Conservation (phyloP, 2,888 invertebrate genomes). For the Temnothorax rugatulus region DNA sequence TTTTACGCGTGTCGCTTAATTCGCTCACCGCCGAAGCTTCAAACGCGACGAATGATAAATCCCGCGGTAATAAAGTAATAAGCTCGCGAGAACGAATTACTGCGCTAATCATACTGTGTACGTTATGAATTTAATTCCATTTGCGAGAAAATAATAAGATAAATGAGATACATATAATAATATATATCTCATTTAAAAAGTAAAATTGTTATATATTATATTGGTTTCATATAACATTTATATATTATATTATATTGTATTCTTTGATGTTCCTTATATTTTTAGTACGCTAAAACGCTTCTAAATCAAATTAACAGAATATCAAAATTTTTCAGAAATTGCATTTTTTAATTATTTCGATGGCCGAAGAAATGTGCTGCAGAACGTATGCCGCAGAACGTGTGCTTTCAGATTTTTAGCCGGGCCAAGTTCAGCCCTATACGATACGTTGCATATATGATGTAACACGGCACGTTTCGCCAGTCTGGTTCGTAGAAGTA, state of each 20-base stretch:
- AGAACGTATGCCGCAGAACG: background rate
- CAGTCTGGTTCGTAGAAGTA: slow-evolving; percentile 18
- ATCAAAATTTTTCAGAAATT: background rate
- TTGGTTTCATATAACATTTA: background rate
- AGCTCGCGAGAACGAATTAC: background rate
- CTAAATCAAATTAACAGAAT: background rate
- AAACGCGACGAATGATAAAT: background rate
- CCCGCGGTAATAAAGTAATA: background rate
- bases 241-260: background rate
- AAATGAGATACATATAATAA: background rate
- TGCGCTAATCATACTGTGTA: background rate
- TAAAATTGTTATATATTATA: background rate
- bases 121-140: background rate
- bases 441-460: slow-evolving; percentile 27
- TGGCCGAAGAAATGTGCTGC: background rate
- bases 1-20: slow-evolving; percentile 27
- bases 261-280: background rate
- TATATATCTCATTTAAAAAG: background rate
- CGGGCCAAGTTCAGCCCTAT: background rate
- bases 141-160: background rate
- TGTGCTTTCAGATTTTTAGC: background rate
- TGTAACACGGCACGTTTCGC: slow-evolving; percentile 26
- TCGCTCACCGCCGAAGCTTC: background rate
- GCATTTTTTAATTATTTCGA: background rate
- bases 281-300: background rate